Evolutionary conservation across 2,113 vertebrate species (phyloP).

Genomic region (Leptocoma aspasia): DNA sequence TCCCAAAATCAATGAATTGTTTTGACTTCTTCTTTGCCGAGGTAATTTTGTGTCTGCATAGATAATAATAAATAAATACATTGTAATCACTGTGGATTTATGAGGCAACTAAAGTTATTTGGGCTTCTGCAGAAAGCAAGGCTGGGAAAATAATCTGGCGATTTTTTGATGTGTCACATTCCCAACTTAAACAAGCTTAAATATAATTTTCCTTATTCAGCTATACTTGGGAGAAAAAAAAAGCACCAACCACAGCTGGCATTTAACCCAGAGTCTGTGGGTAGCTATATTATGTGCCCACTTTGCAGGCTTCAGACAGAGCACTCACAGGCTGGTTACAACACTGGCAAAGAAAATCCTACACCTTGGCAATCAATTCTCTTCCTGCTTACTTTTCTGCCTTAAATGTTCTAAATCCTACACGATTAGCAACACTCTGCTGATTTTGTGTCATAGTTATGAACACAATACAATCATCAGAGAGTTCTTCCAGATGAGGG

Average conservation of each 20-base stretch:
- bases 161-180: neutral
- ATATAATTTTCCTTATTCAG: slow-evolving; percentile 8
- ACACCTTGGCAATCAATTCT: neutral
- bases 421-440: neutral
- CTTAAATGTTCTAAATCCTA: neutral
- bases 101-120: neutral
- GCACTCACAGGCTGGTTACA: neutral
- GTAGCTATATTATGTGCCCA: neutral
- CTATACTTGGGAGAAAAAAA: neutral
- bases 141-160: slow-evolving; percentile 11
- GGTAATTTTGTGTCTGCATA: neutral
- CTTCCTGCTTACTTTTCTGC: neutral
- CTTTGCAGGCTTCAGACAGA: neutral
- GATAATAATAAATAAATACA: slow-evolving; percentile 36
- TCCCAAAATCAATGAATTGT: neutral
- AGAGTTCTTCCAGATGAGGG: neutral
- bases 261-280: neutral
- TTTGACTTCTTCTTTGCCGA: slow-evolving; percentile 15
- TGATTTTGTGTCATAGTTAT: neutral
- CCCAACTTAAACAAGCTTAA: slow-evolving; percentile 36
- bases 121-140: neutral
- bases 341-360: slow-evolving; percentile 2
- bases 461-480: neutral
- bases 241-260: neutral
- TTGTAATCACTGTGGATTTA: slow-evolving; percentile 20